Percentiles rank a stretch among this genome's conserved stretches.
Evolutionary conservation across 2,113 vertebrate genomes (phyloP).

Genomic region (Fulica atra): DNA sequence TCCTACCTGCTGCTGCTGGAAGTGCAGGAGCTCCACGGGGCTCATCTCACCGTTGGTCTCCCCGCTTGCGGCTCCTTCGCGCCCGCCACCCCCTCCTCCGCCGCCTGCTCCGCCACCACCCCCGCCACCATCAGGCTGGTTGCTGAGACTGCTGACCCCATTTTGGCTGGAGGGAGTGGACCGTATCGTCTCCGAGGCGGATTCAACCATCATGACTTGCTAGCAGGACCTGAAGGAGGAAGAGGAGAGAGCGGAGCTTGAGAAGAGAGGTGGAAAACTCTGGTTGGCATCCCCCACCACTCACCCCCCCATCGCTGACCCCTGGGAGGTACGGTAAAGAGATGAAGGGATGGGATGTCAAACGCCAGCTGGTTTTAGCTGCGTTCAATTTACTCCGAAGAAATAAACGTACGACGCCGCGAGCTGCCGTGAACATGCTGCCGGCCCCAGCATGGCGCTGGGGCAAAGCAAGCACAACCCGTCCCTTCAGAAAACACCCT

Average conservation of each 20-base stretch:
- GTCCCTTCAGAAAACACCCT: fast-evolving
- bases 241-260: not conserved
- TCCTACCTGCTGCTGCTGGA: conserved; percentile 97
- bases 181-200: conserved; percentile 98
- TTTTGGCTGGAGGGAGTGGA: conserved; percentile 94
- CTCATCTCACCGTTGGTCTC: conserved; percentile 96
- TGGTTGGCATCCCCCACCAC: fast-evolving
- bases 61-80: conserved; percentile 80
- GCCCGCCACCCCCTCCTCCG: not conserved
- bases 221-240: conserved; percentile 76
- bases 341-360: not conserved
- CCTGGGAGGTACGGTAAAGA: fast-evolving
- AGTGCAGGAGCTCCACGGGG: conserved; percentile 93
- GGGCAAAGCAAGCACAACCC: not conserved
- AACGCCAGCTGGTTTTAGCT: fast-evolving
- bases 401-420: fast-evolving
- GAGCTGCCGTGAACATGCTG: fast-evolving
- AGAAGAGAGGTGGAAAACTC: fast-evolving
- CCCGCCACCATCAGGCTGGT: conserved; percentile 87
- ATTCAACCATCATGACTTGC: conserved; percentile 99
- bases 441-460: fast-evolving
- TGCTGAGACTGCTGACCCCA: conserved; percentile 94
- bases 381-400: fast-evolving
- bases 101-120: conserved; percentile 22
- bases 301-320: fast-evolving